Base-by-base conservation (phyloP, 2,113 vertebrate genomes). In the Chlamydotis undulata region DNA sequence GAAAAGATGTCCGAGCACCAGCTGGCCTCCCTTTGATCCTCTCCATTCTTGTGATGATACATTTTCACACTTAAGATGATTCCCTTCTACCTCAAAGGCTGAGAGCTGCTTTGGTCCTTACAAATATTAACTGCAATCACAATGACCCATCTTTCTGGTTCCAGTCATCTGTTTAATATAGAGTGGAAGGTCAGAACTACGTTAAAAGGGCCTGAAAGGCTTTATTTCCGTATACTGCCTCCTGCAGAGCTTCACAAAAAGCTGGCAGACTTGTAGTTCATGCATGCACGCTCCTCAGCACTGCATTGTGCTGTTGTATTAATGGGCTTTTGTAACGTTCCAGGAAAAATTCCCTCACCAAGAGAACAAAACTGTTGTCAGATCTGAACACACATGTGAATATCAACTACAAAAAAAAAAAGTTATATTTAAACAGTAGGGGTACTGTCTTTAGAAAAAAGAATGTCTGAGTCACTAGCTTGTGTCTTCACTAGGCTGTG, bases 11-110 rank as follows among this genome's bases (percentile, higher is more conserved):
- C 91, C 83, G 83, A 96, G 95, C 93, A 97, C 96, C 96, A 96
- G 96, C 96, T 97, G 95, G 96, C 96, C 86, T 94, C 87, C 96
- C 95, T 96, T 97, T 97, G 95, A 96, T 96, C 95, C 94, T 94
- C 89, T 94, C 94, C 91, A 94, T 96, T 96, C 95, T 96, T 96
- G 93, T 94, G 95, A 96, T 90, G 96, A 96, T 97, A 97, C 95
- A 94, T 96, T 96, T 96, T 96, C 96, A 97, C 96, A 96, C 96
- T 97, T 96, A 96, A 95, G 96, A 96, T 95, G 83, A 95, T 96
- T 96, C 94, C 63, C 94, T 95, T 96, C 94, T 94, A 95, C 95
- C 95, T 97, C 95, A 97, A 96, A 97, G 96, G 93, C 95, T 94
- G 87, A 82, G 95, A 94, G 93, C 81, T 97, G 91, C 95, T 96